A percentile compares a stretch with the other conserved stretches of the same genome.
Conservation (phyloP, 2,888 invertebrate species). For the Idaea aversata region DNA sequence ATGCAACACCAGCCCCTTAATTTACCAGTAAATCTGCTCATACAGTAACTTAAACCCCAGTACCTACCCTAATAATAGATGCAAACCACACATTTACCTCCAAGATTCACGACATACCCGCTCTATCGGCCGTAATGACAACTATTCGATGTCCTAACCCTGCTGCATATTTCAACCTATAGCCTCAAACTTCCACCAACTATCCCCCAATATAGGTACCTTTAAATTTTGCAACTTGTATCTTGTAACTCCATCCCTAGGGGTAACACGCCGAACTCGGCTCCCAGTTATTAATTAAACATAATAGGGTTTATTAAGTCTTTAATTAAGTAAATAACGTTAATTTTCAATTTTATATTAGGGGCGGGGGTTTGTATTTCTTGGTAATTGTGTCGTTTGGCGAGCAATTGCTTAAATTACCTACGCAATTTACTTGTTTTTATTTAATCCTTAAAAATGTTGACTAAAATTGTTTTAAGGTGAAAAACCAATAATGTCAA, state of each 20-base stretch:
- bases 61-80: constrained; percentile 2
- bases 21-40: not conserved
- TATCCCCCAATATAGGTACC: not conserved
- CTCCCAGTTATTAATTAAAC: not conserved
- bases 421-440: not conserved
- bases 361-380: not conserved
- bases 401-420: not conserved
- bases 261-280: not conserved
- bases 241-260: not conserved
- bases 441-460: not conserved
- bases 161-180: not conserved
- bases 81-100: constrained; percentile 4
- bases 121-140: not conserved
- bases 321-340: not conserved
- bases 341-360: not conserved
- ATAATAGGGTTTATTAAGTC: not conserved
- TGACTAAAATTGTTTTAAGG: not conserved
- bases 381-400: not conserved
- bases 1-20: not conserved
- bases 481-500: too few species aligned
- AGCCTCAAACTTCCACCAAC: not conserved
- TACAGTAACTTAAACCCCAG: not conserved
- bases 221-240: not conserved
- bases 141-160: not conserved
- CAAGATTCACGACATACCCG: constrained; percentile 8